Evolutionary conservation across 2,888 invertebrate species (phyloP).

Genomic region (Tipula vernalis): DNA sequence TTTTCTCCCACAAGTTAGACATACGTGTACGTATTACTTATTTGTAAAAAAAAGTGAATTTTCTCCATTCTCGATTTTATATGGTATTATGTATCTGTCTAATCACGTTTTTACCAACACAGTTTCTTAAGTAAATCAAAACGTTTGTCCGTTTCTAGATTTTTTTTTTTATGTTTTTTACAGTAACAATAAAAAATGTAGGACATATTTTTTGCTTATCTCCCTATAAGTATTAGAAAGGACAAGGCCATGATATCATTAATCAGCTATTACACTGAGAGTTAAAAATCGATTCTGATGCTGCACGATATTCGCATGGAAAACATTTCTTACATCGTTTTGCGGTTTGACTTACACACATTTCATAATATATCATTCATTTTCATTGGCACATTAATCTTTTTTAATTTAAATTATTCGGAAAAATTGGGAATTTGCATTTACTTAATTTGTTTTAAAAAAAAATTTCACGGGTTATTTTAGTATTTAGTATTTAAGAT

Average conservation of each 20-base stretch:
- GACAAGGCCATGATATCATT: not conserved
- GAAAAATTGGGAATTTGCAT: not conserved
- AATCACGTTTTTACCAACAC: not conserved
- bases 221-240: not conserved
- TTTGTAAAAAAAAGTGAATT: not conserved
- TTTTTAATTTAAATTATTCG: not conserved
- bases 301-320: not conserved
- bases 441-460: not conserved
- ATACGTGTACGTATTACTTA: too few relatives aligned
- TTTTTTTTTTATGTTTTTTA: not conserved
- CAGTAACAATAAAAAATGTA: not conserved
- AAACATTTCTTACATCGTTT: not conserved
- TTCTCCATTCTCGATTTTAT: not conserved
- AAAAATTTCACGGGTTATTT: not conserved
- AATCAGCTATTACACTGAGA: not conserved
- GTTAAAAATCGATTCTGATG: not conserved
- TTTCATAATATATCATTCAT: not conserved
- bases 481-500: not conserved
- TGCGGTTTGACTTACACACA: not conserved
- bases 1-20: too few relatives aligned
- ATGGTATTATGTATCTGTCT: not conserved
- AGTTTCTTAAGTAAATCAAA: not conserved
- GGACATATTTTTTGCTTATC: not conserved
- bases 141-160: not conserved
- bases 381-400: not conserved